Evolutionary conservation across 2,113 vertebrate genomes (phyloP).

Genomic region (Rhynchomys soricoides): DNA sequence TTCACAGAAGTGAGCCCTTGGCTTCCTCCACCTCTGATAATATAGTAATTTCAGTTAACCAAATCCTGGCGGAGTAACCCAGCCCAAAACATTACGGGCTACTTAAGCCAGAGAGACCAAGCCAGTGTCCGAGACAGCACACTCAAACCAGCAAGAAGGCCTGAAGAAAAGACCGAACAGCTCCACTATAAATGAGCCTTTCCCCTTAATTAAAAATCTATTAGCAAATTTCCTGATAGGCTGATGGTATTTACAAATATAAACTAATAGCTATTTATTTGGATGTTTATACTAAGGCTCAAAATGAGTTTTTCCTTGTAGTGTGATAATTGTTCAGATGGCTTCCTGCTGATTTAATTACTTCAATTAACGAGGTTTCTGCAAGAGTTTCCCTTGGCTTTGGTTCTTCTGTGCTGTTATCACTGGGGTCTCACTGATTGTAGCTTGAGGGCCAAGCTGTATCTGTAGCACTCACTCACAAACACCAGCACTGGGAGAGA

Average conservation of each 20-base stretch:
- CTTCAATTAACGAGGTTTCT: conserved; percentile 80
- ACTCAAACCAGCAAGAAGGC: background rate
- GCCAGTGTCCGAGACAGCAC: background rate
- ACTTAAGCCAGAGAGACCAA: background rate
- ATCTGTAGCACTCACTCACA: background rate
- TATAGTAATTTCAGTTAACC: background rate
- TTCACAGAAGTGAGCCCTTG: background rate
- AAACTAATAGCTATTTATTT: conserved; percentile 82
- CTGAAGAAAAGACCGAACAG: background rate
- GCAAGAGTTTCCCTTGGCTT: conserved; percentile 68
- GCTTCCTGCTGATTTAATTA: conserved; percentile 82
- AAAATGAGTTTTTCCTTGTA: conserved; percentile 79
- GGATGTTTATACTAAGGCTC: conserved; percentile 77
- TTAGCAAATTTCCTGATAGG: conserved; percentile 81
- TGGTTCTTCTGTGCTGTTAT: conserved; percentile 57
- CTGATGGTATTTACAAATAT: conserved; percentile 79
- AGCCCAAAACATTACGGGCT: background rate
- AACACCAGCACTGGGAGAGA: background rate
- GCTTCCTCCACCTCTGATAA: background rate
- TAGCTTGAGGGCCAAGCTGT: conserved; percentile 58
- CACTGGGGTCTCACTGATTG: conserved; percentile 54
- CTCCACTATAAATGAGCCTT: conserved; percentile 21
- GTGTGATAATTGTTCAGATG: conserved; percentile 80
- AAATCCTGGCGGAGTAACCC: background rate
- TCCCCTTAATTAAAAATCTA: conserved; percentile 81